Evolutionary conservation across 2,113 vertebrate genomes (phyloP).

Genomic region (Crotalus horridus): DNA sequence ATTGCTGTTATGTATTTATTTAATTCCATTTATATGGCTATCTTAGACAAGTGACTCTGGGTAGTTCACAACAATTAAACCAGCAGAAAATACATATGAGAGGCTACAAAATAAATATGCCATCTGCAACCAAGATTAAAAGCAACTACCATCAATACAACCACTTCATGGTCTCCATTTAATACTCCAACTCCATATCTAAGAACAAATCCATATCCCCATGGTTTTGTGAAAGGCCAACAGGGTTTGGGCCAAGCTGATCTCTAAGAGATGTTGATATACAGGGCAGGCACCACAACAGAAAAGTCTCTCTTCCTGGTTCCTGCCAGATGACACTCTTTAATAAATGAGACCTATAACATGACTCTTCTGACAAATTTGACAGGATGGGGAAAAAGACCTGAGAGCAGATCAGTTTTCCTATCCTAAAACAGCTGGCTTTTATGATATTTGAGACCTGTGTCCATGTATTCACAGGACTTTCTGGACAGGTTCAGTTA

Average conservation of each 20-base stretch:
- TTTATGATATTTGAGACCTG: neutral
- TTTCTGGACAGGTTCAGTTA: neutral
- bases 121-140: neutral
- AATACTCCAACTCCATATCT: neutral
- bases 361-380: neutral
- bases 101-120: neutral
- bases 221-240: neutral
- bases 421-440: neutral
- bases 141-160: neutral
- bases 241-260: neutral
- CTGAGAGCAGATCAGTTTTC: neutral
- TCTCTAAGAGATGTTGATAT: neutral
- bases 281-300: neutral
- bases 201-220: neutral
- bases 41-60: neutral
- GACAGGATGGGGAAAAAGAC: neutral
- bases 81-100: neutral
- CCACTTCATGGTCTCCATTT: neutral
- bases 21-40: neutral
- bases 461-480: neutral
- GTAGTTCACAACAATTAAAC: neutral
- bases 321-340: neutral
- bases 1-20: neutral
- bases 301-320: neutral
- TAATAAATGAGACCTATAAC: neutral